A percentile compares a stretch with the other conserved stretches of the same genome.
These are phyloP conservation scores for Microplitis mediator DNA, from an alignment of 1,140 invertebrate genomes.

Conservation along the genomic window DNA sequence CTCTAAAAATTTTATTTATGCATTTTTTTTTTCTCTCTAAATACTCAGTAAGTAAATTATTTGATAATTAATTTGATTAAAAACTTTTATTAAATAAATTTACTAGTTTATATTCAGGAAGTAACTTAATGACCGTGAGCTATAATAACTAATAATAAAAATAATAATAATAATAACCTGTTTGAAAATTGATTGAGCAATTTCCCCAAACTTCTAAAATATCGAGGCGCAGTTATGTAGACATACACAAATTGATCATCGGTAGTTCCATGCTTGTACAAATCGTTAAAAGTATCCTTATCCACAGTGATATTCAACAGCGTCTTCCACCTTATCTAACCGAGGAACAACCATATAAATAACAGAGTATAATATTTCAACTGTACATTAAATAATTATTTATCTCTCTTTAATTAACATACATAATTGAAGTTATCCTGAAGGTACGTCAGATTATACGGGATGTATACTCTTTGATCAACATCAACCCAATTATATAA, in stretches of 20 bases:
- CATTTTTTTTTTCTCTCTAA: too few species aligned
- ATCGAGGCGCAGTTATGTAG: slow-evolving; percentile 52
- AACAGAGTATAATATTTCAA: too few species aligned
- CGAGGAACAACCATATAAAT: slow-evolving; percentile 35
- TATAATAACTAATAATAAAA: background rate
- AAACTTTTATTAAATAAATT: background rate
- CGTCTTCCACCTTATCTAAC: slow-evolving; percentile 56
- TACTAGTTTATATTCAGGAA: background rate
- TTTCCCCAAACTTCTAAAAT: slow-evolving; percentile 52
- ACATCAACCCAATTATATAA: slow-evolving; percentile 54
- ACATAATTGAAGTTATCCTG: slow-evolving; percentile 56
- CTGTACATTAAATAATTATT: background rate
- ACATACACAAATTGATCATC: slow-evolving; percentile 49
- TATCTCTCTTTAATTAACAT: slow-evolving; percentile 39
- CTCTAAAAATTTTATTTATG: too few species aligned
- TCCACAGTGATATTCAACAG: slow-evolving; percentile 47
- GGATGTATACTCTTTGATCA: slow-evolving; percentile 52
- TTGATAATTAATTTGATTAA: background rate
- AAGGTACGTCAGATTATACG: slow-evolving; percentile 52
- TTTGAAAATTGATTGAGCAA: slow-evolving; percentile 51
- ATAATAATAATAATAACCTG: slow-evolving; percentile 36
- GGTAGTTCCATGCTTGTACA: slow-evolving; percentile 31
- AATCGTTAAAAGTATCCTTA: slow-evolving; percentile 39
- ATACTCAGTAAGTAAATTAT: too few species aligned
- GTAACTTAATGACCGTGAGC: background rate